A percentile compares a stretch with the other conserved stretches of the same genome.
phyloP scores from a whole-genome alignment of 1,140 invertebrate genomes.

The Hylyphantes graminicola region DNA sequence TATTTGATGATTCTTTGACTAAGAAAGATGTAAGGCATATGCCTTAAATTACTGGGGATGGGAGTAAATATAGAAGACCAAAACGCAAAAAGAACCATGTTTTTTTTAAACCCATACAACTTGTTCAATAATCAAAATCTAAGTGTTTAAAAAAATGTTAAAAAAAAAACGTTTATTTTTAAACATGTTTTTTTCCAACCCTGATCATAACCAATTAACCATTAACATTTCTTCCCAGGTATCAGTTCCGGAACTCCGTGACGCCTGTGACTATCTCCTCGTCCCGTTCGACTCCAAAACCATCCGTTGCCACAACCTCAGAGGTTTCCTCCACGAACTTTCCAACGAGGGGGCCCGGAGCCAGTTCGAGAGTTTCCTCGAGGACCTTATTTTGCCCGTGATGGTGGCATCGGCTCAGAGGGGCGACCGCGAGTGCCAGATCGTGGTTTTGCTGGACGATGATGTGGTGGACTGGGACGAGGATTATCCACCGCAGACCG shows the following conservation, averaged over 20 bases:
- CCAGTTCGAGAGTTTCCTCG: conserved; percentile 96
- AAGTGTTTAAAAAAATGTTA: too few species aligned
- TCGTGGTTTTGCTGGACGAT: conserved; percentile 95
- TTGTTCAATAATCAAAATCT: too few species aligned
- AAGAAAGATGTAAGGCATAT: too few species aligned
- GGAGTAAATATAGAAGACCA: too few species aligned
- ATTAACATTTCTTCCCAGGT: conserved; percentile 71
- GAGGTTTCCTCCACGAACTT: conserved; percentile 95
- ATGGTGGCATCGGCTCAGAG: conserved; percentile 93
- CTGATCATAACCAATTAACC: too few species aligned
- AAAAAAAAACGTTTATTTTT: too few species aligned
- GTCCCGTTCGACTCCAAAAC: conserved; percentile 97
- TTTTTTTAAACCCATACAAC: too few species aligned
- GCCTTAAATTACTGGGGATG: too few species aligned
- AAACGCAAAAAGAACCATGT: too few species aligned
- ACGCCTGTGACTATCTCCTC: conserved; percentile 98
- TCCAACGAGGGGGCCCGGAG: conserved; percentile 97
- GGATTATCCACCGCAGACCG: conserved; percentile 98
- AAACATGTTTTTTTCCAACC: too few species aligned
- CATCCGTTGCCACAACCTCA: conserved; percentile 93
- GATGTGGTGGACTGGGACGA: conserved; percentile 99
- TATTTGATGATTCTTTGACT: too few species aligned
- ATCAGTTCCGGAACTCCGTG: conserved; percentile 91
- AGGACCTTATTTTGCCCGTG: conserved; percentile 92
- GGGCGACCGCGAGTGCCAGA: conserved; percentile 71